Evolutionary conservation across 2,888 invertebrate species (phyloP).

Genomic region (Poecilobothrus nobilitatus): DNA sequence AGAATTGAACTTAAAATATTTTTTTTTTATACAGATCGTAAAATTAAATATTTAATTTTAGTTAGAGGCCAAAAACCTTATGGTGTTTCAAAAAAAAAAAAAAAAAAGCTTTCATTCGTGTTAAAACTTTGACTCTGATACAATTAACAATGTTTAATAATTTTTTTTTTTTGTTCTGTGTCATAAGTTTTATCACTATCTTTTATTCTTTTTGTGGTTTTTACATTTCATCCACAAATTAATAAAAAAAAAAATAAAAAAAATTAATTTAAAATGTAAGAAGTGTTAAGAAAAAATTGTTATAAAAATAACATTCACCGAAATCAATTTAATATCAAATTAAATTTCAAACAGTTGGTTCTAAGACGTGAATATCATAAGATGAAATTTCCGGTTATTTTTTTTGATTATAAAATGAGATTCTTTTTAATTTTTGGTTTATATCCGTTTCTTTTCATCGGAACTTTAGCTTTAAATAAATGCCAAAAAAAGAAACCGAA

Average conservation of each 20-base stretch:
- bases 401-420: too few relatives aligned
- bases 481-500: conserved; percentile 46
- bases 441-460: neutral
- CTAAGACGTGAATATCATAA: too few relatives aligned
- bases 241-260: too few relatives aligned
- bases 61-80: neutral
- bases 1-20: neutral
- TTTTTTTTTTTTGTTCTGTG: too few relatives aligned
- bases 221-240: too few relatives aligned
- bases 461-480: neutral
- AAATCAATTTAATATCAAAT: too few relatives aligned
- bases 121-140: neutral
- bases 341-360: too few relatives aligned
- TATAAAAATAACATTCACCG: too few relatives aligned
- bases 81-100: neutral
- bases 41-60: neutral
- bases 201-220: too few relatives aligned
- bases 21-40: neutral
- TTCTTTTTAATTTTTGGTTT: neutral
- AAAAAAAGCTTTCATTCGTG: neutral
- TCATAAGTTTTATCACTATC: too few relatives aligned
- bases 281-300: neutral
- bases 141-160: neutral
- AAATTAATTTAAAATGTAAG: neutral
- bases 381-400: too few relatives aligned